Evolutionary conservation across 2,797 vertebrate species (phyloP), one percentile per base, ranked within the genome.

Genomic region (Schizothorax lantsangensis): DNA sequence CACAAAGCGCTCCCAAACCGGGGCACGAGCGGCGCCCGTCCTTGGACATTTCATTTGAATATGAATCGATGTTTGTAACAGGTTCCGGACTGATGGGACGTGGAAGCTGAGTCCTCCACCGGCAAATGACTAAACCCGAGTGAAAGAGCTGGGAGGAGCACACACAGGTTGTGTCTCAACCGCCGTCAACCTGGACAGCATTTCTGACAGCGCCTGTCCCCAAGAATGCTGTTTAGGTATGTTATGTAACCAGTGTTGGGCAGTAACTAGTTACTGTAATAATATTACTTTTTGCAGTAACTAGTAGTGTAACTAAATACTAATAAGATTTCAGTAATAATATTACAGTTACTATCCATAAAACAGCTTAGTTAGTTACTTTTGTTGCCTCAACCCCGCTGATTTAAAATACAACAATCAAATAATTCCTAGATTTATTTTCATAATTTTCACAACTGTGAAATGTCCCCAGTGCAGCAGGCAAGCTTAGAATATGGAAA

Each of bases 21-120:
- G 52, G 78, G 40, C 85, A 86, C 71, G 57, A 45, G 33, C 71
- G 68, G 71, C 79, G 52, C 43, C n/a, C 36, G 30, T 75, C 62
- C 45, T 64, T 11, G 11, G 21, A 82, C 85, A 86, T 86, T 77
- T 81, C 71, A 82, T 81, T 52, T 52, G 45, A 74, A 38, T 79
- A 2, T 68, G 10, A 74, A 62, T 38, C 40, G 19, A 54, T 81
- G 19, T 40, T 26, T 38, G 8, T 3, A 26, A 33, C 21, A 62
- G 30, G 36, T 40, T 59, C 57, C n/a, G 40, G 9, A 30, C 17
- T 21, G 40, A 45, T 14, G 40, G 40, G n/a, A 62, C 15, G n/a
- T 62, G 38, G 23, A 45, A 45, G 38, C 57, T 10, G 14, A 15
- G n/a, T 81, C 62, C 26, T 52, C 62, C 43, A 77, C 12, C 10